These are phyloP conservation scores for Goniozus legneri DNA, from an alignment of 1,140 invertebrate species.

Conservation along the genomic window DNA sequence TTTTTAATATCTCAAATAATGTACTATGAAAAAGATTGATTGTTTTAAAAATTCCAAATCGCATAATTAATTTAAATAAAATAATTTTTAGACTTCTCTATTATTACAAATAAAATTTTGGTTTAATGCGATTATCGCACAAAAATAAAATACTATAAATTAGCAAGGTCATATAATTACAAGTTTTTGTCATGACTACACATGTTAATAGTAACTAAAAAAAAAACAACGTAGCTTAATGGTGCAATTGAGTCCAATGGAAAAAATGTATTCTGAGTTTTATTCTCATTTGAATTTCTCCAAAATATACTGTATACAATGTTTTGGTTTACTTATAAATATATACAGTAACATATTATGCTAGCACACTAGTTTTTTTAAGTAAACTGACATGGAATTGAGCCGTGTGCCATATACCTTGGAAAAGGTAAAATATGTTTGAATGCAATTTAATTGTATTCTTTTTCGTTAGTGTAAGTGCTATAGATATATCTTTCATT, in stretches of 20 bases:
- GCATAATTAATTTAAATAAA: too few relatives aligned
- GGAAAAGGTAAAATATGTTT: slow-evolving; percentile 24
- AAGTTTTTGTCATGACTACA: too few relatives aligned
- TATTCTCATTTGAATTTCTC: slow-evolving; percentile 47
- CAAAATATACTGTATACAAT: slow-evolving; percentile 56
- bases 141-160: too few relatives aligned
- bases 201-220: not conserved
- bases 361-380: slow-evolving; percentile 41
- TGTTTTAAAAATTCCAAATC: too few relatives aligned
- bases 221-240: slow-evolving; percentile 7
- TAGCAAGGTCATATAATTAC: too few relatives aligned
- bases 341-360: slow-evolving; percentile 49
- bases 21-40: too few relatives aligned
- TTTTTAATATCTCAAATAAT: not conserved
- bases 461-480: slow-evolving; percentile 28
- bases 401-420: slow-evolving; percentile 41
- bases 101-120: too few relatives aligned
- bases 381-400: slow-evolving; percentile 42
- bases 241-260: slow-evolving; percentile 30
- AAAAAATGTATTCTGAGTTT: slow-evolving; percentile 35
- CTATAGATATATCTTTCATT: slow-evolving; percentile 26
- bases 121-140: too few relatives aligned
- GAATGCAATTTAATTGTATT: slow-evolving; percentile 12
- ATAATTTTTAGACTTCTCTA: too few relatives aligned
- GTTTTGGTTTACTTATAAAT: slow-evolving; percentile 53